These are phyloP conservation scores for Sminthurinus signatus DNA, from an alignment of 1,140 invertebrate genomes.

Conservation along the genomic window DNA sequence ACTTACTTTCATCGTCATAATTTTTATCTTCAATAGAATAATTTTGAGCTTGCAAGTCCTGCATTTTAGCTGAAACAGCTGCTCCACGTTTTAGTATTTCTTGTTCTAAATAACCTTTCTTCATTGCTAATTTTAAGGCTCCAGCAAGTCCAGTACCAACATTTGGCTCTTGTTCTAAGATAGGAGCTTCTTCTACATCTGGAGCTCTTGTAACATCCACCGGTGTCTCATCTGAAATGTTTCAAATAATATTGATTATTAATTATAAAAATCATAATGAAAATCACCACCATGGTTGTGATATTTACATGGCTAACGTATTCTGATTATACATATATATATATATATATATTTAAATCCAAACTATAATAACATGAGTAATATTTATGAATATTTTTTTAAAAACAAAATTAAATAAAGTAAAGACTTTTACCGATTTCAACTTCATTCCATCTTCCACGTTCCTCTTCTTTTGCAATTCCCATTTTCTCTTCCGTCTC, in stretches of 20 bases:
- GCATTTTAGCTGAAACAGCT: conserved; percentile 63
- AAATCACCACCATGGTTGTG: conserved; percentile 2
- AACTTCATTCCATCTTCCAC: conserved; percentile 66
- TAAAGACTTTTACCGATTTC: conserved; percentile 52
- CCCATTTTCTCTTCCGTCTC: conserved; percentile 50
- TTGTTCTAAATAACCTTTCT: conserved; percentile 90
- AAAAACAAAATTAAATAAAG: background rate
- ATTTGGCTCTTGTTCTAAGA: conserved; percentile 91
- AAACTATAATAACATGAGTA: no score
- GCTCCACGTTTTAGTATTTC: conserved; percentile 65
- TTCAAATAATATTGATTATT: no score
- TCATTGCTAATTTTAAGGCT: conserved; percentile 83
- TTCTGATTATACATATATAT: no score
- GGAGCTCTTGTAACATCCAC: conserved; percentile 41
- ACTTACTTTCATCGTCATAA: conserved; percentile 82
- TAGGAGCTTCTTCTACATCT: conserved; percentile 57
- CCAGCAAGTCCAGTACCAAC: conserved; percentile 86
- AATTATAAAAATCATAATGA: conserved; percentile 19
- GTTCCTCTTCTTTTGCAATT: conserved; percentile 45
- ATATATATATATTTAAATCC: no score
- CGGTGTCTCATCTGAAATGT: conserved; percentile 43
- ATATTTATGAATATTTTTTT: no score
- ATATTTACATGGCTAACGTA: no score
- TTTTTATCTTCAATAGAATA: conserved; percentile 97
- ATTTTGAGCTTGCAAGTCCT: conserved; percentile 76